Evolutionary conservation across 1,140 invertebrate species (phyloP).

Genomic region (Stegodyphus dumicola): DNA sequence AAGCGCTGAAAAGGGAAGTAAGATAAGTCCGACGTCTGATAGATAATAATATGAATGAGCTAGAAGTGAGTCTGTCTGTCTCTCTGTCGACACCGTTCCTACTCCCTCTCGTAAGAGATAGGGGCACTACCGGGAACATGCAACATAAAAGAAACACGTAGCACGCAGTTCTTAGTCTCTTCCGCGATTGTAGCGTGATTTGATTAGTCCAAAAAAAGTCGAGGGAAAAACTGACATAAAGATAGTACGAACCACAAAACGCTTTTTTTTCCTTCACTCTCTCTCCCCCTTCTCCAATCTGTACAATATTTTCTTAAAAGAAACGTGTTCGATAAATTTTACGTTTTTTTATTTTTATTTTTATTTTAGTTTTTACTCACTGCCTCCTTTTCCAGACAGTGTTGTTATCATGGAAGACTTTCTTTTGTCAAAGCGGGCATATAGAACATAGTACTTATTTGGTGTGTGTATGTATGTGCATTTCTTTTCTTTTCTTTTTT

Average conservation of each 20-base stretch:
- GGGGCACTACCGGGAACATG: conserved; percentile 32
- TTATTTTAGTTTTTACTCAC: neutral
- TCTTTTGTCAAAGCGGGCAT: conserved; percentile 36
- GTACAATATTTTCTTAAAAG: conserved; percentile 58
- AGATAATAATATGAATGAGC: conserved; percentile 61
- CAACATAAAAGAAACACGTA: conserved; percentile 53
- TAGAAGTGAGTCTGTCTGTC: conserved; percentile 21
- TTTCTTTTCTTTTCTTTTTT: too few species aligned
- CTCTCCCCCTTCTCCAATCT: conserved; percentile 25
- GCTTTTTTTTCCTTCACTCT: conserved; percentile 4
- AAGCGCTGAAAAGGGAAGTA: conserved; percentile 52
- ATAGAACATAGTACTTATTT: conserved; percentile 33
- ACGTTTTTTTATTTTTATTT: conserved; percentile 15
- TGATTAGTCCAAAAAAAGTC: conserved; percentile 55
- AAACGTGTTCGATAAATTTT: conserved; percentile 57
- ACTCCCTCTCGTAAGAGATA: conserved; percentile 31
- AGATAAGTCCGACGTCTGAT: conserved; percentile 57
- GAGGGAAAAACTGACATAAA: conserved; percentile 55
- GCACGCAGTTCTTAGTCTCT: conserved; percentile 44
- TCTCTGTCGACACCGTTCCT: conserved; percentile 3
- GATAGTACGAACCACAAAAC: conserved; percentile 60
- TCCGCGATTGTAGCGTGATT: conserved; percentile 41
- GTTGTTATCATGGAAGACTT: conserved; percentile 47
- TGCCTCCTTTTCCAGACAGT: conserved; percentile 2
- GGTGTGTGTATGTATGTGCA: conserved; percentile 4